Evolutionary conservation across 2,113 vertebrate genomes (phyloP), one percentile per base, ranked within the genome.

Genomic region (Ctenomys sociabilis): DNA sequence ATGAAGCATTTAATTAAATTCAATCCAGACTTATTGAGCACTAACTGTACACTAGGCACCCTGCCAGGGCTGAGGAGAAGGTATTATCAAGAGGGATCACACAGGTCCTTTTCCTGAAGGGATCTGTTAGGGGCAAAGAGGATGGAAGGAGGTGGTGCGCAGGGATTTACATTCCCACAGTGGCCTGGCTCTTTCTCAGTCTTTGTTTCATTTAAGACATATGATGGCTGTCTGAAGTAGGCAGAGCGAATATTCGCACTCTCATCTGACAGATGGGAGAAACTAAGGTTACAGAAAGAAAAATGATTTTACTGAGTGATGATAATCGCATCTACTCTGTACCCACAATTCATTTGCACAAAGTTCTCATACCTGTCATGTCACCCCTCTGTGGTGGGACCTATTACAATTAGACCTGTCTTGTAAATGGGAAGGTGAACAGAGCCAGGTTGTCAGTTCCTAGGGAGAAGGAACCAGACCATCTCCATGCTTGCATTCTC

Each of bases 251-350:
- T 83, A 90, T 68, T 92, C 93, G 91, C 89, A 68, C 57, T 94
- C 43, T 97, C 35, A 77, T 92, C 37, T 96, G 97, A 93, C 95
- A 97, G 95, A 97, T 93, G 87, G 96, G 88, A 75, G 89, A 73
- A 90, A 90, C 66, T 26, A 88, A 97, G 96, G 96, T 77, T 90
- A 66, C 37, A 45, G 77, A 77, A 37, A 97, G 93, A 66, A 94
- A 77, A 95, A 49, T 37, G 40, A 70, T 57, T 91, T 91, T 89
- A 61, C 86, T 59, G 83, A 93, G 66, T 22, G 35, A 66, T 52
- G 82, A 90, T 96, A 90, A 97, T 90, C 80, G 72, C 64, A 89
- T 83, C 90, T 70, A 35, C 84, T 87, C 93, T 95, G 73, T 59
- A 90, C 77, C 92, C 86, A 52, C 85, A 26, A 93, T 88, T 95